A percentile compares a stretch with the other conserved stretches of the same genome.
phyloP scores from a whole-genome alignment of 1,140 invertebrate species.

The Chironomus striatipennis region DNA sequence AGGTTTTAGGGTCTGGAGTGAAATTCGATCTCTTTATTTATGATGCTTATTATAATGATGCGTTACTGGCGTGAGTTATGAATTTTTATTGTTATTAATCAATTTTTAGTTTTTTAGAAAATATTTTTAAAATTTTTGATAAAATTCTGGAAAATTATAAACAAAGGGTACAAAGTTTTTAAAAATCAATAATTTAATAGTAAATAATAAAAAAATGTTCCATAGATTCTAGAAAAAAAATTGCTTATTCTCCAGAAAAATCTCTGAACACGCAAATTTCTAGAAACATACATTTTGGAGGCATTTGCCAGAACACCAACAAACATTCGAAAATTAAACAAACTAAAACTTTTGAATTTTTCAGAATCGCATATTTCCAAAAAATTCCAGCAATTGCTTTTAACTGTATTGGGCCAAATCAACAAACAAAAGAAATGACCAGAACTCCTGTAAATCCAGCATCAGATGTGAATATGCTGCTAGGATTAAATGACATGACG shows the following conservation, averaged over 20 bases:
- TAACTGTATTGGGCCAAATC: constrained; percentile 48
- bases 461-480: constrained; percentile 49
- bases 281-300: too few relatives aligned
- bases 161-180: too few relatives aligned
- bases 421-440: constrained; percentile 51
- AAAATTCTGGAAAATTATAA: background rate
- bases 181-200: too few relatives aligned
- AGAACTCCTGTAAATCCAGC: constrained; percentile 53
- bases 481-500: constrained; percentile 46
- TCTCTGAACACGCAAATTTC: too few relatives aligned
- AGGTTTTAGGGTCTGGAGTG: constrained; percentile 33
- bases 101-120: background rate
- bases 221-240: too few relatives aligned
- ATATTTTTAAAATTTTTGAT: background rate
- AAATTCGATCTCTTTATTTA: constrained; percentile 36
- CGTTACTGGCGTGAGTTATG: constrained; percentile 33
- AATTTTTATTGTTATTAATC: background rate
- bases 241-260: too few relatives aligned
- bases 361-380: constrained; percentile 46
- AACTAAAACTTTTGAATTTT: constrained; percentile 38
- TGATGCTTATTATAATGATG: constrained; percentile 37
- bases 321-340: too few relatives aligned
- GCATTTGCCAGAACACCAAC: too few relatives aligned
- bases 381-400: constrained; percentile 50
- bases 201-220: too few relatives aligned